Evolutionary conservation across 2,888 invertebrate genomes (phyloP), one percentile per base, ranked within the genome.

Genomic region (Caenorhabditis sinica): DNA sequence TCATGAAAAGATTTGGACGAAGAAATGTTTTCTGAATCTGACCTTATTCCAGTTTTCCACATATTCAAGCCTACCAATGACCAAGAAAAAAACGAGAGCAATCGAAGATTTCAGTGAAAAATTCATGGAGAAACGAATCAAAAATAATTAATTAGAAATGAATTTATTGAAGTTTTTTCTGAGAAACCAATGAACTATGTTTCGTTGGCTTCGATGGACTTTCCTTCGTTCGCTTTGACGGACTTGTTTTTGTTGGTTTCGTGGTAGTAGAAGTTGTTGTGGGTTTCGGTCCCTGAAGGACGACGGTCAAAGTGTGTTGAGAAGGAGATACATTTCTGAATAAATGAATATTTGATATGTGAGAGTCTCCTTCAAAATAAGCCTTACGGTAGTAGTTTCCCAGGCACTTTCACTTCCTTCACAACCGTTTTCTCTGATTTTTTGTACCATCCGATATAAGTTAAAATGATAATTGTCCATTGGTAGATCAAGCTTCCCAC

Each of bases 241-340:
- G 33, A 30, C 30, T 51, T 5, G 30, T 58, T 36, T 53, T 40
- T 13, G 72, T n/a, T 28, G 58, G 72, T 23, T 40, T 40, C 13
- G 40, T 11, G 6, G 40, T 6, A 11, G 11, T 40, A n/a, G n/a
- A n/a, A n/a, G 53, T 25, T 15, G 72, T 8, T n/a, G 28, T 45
- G 20, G 53, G 9, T n/a, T 60, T 58, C n/a, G 17, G 33, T 33
- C 30, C 28, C 1, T 56, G 66, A 20, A 65, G 45, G 17, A 66
- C 30, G 9, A 65, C 20, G 17, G 75, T 66, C 13, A 75, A n/a
- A 13, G 56, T 66, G 58, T 75, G 75, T 51, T 75, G 65, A 43
- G 75, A 75, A 30, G 65, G 66, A 13, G 75, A 75, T 20, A 75
- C 45, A 36, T 66, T 40, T 36, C 72, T 61, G 61, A 61, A 61